Percentiles rank a stretch among this genome's conserved stretches.
Conservation (phyloP, 2,113 vertebrate genomes). For the Pedionomus torquatus region DNA sequence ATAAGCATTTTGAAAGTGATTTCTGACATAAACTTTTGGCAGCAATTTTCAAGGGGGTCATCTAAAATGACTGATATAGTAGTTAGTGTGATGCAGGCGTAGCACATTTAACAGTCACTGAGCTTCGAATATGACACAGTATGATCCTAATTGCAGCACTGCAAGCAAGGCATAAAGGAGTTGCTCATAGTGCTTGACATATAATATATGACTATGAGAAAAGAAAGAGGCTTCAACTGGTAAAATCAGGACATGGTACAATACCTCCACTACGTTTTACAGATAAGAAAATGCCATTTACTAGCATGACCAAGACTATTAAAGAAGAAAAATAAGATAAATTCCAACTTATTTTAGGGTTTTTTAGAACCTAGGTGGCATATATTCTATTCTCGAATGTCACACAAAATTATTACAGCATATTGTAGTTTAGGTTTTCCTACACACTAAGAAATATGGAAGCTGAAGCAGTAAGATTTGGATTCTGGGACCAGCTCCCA, state of each 20-base stretch:
- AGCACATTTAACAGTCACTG: constrained; percentile 66
- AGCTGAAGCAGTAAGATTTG: not conserved
- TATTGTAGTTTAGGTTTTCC: not conserved
- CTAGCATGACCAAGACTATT: not conserved
- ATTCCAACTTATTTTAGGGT: not conserved
- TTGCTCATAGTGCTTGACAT: constrained; percentile 27
- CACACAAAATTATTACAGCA: not conserved
- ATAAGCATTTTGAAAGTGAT: constrained; percentile 72
- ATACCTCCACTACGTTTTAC: not conserved
- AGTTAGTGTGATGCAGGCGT: constrained; percentile 56
- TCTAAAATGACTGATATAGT: constrained; percentile 75
- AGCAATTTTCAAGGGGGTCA: constrained; percentile 79
- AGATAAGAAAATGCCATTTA: constrained; percentile 18
- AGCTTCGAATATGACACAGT: constrained; percentile 59
- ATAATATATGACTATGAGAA: constrained; percentile 52
- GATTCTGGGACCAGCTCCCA: not conserved
- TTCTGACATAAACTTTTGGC: constrained; percentile 79
- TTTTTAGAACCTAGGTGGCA: not conserved
- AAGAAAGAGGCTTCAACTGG: constrained; percentile 15
- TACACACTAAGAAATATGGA: not conserved
- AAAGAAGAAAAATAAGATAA: not conserved
- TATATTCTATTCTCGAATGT: not conserved
- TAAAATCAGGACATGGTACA: constrained; percentile 28
- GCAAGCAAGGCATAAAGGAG: constrained; percentile 45
- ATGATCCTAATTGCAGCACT: constrained; percentile 62